These are phyloP conservation scores for Eulithis testata DNA, from an alignment of 2,888 invertebrate genomes.

Conservation along the genomic window DNA sequence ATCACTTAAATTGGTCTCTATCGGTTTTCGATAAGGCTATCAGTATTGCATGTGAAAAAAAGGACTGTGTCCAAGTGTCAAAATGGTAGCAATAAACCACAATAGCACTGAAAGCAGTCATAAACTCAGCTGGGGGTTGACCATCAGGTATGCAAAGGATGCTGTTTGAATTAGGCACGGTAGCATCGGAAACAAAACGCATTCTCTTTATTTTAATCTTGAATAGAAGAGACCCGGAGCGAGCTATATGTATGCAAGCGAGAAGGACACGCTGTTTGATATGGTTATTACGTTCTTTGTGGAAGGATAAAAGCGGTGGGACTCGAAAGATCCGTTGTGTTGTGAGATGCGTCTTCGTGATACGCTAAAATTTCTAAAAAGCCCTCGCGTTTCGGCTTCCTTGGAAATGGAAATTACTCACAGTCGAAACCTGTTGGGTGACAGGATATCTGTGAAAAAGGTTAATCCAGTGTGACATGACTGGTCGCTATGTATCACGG, in stretches of 20 bases:
- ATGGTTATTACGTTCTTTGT: conserved; percentile 84
- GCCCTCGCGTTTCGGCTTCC: conserved; percentile 62
- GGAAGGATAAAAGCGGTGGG: conserved; percentile 74
- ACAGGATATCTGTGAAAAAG: conserved; percentile 54
- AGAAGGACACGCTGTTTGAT: conserved; percentile 82
- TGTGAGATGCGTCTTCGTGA: conserved; percentile 78
- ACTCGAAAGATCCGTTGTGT: conserved; percentile 59
- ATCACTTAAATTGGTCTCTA: conserved; percentile 40
- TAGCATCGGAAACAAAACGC: conserved; percentile 77
- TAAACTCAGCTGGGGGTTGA: conserved; percentile 45
- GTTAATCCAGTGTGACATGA: conserved; percentile 71
- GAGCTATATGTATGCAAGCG: conserved; percentile 78
- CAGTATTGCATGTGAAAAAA: conserved; percentile 31
- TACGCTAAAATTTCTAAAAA: conserved; percentile 78
- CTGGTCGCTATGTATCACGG: conserved; percentile 65
- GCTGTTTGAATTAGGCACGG: conserved; percentile 69
- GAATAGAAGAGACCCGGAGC: conserved; percentile 63
- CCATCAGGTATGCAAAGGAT: conserved; percentile 62
- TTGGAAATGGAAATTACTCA: conserved; percentile 75
- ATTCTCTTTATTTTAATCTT: conserved; percentile 78
- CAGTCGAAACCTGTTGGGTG: conserved; percentile 67
- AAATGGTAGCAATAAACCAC: conserved; percentile 32
- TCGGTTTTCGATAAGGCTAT: conserved; percentile 36
- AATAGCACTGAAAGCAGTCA: conserved; percentile 24
- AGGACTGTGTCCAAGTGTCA: conserved; percentile 27